phyloP scores from a whole-genome alignment of 2,113 vertebrate species.

The Pholis gunnellus region DNA sequence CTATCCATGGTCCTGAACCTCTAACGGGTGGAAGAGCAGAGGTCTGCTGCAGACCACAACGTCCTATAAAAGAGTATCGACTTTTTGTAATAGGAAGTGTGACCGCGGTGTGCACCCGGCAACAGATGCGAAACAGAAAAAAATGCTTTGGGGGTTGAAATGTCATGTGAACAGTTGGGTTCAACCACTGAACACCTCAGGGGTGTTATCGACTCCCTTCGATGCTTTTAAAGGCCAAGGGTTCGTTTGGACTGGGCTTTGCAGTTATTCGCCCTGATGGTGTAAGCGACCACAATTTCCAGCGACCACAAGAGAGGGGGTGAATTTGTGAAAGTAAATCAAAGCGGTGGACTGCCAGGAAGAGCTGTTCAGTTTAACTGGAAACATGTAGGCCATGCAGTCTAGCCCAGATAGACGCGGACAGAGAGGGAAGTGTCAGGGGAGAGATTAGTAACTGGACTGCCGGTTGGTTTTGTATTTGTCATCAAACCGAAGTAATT shows the following conservation, averaged over 20 bases:
- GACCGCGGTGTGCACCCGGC: constrained; percentile 75
- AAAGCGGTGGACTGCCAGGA: constrained; percentile 41
- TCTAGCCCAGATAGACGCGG: constrained; percentile 10
- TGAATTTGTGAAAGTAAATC: constrained; percentile 63
- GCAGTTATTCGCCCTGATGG: constrained; percentile 61
- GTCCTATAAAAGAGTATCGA: constrained; percentile 79
- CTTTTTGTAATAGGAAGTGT: constrained; percentile 81
- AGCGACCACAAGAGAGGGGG: constrained; percentile 49
- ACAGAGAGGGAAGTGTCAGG: background rate
- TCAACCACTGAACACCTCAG: constrained; percentile 84
- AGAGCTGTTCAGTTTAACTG: constrained; percentile 45
- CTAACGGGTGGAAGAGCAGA: constrained; percentile 68
- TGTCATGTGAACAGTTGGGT: constrained; percentile 84
- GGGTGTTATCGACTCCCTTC: constrained; percentile 81
- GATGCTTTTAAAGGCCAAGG: constrained; percentile 81
- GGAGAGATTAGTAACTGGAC: constrained; percentile 28
- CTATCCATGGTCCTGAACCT: constrained; percentile 82
- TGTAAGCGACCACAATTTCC: constrained; percentile 69
- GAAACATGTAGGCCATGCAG: constrained; percentile 33
- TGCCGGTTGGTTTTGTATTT: constrained; percentile 15
- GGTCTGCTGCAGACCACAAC: constrained; percentile 68
- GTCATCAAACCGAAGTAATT: background rate
- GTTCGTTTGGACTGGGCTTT: constrained; percentile 66
- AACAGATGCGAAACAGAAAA: constrained; percentile 72
- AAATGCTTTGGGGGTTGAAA: constrained; percentile 80